phyloP scores from a whole-genome alignment of 1,140 invertebrate genomes.

The Zaprionus tsacasi region DNA sequence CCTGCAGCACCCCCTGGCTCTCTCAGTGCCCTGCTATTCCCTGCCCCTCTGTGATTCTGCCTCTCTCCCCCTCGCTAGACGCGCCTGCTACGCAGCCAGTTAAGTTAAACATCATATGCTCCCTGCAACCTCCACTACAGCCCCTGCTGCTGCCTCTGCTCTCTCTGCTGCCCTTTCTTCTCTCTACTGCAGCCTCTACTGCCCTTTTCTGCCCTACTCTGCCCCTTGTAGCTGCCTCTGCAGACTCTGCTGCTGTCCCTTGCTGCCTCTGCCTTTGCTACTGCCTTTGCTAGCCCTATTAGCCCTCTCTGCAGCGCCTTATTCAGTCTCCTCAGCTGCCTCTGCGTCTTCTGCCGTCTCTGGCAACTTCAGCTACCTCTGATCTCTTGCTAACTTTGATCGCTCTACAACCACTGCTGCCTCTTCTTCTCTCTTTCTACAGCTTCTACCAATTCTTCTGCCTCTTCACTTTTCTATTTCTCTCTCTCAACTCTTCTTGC shows the following conservation, averaged over 20 bases:
- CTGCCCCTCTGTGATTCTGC: too few species aligned
- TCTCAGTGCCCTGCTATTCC: too few species aligned
- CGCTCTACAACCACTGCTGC: neutral
- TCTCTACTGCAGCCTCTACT: neutral
- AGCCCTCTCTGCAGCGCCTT: neutral
- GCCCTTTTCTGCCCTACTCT: too few species aligned
- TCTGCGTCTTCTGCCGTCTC: too few species aligned
- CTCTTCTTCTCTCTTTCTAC: neutral
- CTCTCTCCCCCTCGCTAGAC: neutral
- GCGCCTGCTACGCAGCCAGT: neutral
- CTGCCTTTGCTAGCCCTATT: neutral
- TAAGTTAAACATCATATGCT: conserved; percentile 37
- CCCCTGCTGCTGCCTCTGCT: neutral
- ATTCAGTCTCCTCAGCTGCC: neutral
- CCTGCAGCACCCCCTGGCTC: neutral
- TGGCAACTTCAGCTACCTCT: too few species aligned
- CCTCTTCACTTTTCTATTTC: neutral
- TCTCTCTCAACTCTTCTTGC: conserved; percentile 21
- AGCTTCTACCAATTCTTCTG: too few species aligned
- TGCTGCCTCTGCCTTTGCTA: neutral
- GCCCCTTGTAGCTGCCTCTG: neutral
- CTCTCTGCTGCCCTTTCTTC: neutral
- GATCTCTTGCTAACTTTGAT: neutral
- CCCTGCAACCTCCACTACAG: neutral
- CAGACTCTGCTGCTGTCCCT: too few species aligned